Percentiles rank a stretch among this genome's conserved stretches.
These are phyloP conservation scores for Megalopta genalis DNA, from an alignment of 1,140 invertebrate species.

Conservation along the genomic window DNA sequence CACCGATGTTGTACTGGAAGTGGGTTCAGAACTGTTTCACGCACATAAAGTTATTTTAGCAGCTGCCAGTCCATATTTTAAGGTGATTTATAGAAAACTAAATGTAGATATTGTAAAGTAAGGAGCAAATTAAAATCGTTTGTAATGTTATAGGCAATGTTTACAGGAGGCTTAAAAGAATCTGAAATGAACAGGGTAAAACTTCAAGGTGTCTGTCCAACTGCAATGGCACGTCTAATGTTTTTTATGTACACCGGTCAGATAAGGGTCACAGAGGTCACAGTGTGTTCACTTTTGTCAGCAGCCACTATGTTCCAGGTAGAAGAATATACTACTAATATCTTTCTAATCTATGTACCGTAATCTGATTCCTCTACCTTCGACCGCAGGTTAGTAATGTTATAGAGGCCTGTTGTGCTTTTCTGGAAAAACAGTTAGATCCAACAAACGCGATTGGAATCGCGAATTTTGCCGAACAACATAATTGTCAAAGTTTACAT, in stretches of 20 bases:
- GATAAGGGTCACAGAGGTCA: slow-evolving; percentile 93
- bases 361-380: not conserved
- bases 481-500: slow-evolving; percentile 91
- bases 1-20: slow-evolving; percentile 92
- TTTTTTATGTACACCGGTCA: slow-evolving; percentile 95
- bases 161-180: slow-evolving; percentile 92
- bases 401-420: slow-evolving; percentile 94
- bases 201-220: slow-evolving; percentile 92
- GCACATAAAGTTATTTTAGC: slow-evolving; percentile 96
- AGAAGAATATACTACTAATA: slow-evolving; percentile 26
- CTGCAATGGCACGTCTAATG: slow-evolving; percentile 90
- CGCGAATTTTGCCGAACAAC: slow-evolving; percentile 94
- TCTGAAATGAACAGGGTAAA: slow-evolving; percentile 91
- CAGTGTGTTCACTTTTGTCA: slow-evolving; percentile 93
- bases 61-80: slow-evolving; percentile 96
- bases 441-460: slow-evolving; percentile 97
- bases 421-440: slow-evolving; percentile 93
- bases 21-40: slow-evolving; percentile 91
- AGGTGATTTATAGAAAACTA: slow-evolving; percentile 80
- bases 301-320: slow-evolving; percentile 97
- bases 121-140: not conserved
- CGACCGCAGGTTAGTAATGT: slow-evolving; percentile 88
- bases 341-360: too few relatives aligned
- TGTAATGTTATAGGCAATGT: slow-evolving; percentile 88
- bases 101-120: not conserved